Evolutionary conservation across 2,113 vertebrate species (phyloP), one percentile per base, ranked within the genome.

Genomic region (Mastomys natalensis): DNA sequence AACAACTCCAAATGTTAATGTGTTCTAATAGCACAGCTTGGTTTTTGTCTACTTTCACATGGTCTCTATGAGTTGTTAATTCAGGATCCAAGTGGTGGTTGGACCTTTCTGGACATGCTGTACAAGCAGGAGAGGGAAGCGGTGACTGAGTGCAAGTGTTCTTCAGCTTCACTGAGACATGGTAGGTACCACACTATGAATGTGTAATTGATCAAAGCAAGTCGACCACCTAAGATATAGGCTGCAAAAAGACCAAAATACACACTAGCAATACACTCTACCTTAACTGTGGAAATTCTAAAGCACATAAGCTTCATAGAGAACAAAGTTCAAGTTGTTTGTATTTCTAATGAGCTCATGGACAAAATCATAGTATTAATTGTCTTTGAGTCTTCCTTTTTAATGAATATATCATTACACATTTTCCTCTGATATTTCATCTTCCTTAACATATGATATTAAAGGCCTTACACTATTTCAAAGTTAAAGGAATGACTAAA

Each of bases 361-460:
- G 40, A 84, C 77, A 37, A 53, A 70, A 66, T 87, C n/a, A 26
- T 85, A 87, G 40, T 10, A 37, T 17, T 3, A 60, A 17, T 29
- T 7, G 48, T 68, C 3, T 77, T 92, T 66, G 17, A 34, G 62
- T 43, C 15, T n/a, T 84, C n/a, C 34, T 94, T 73, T 77, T 80
- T 19, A 48, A 88, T 85, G 82, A 34, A 89, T 34, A 22, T 15
- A 31, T 55, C 15, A 64, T 84, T 74, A 74, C n/a, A 45, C 1
- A 88, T 87, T 86, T 90, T 81, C 31, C 29, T 94, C 21, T 40
- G 10, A 15, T 31, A 78, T 60, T 87, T 58, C 22, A 29, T 73
- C 45, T 48, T 93, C 90, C 31, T 91, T 62, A 91, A 90, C 81
- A 68, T 94, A 11, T 74, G 15, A 87, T 40, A 62, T 58, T 89